Percentiles rank a stretch among this genome's conserved stretches.
These are phyloP conservation scores for Ooceraea biroi DNA, from an alignment of 1,140 invertebrate species.

Conservation along the genomic window DNA sequence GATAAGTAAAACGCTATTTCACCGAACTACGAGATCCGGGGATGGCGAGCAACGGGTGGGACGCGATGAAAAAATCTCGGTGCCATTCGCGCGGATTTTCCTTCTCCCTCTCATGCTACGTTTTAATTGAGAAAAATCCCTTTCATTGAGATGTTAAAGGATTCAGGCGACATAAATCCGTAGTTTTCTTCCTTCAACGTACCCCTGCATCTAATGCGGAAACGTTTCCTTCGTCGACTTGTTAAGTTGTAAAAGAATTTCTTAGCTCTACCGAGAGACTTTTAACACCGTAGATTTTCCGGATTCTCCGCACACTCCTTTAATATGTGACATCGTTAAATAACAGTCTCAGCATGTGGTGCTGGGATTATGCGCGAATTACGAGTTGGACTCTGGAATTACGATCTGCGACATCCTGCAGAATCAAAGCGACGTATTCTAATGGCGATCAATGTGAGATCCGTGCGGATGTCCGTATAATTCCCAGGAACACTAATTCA, in stretches of 20 bases:
- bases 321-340: neutral
- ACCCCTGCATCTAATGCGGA: neutral
- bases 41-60: too few species aligned
- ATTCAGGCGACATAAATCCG: neutral
- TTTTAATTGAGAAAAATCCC: neutral
- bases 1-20: conserved; percentile 45
- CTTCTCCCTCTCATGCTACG: neutral
- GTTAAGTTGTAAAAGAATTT: too few species aligned
- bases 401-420: neutral
- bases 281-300: too few species aligned
- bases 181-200: neutral
- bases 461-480: conserved; percentile 13
- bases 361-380: neutral
- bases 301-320: too few species aligned
- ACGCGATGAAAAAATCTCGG: neutral
- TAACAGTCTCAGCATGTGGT: neutral
- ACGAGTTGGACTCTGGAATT: neutral
- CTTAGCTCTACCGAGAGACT: too few species aligned
- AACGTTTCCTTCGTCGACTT: neutral
- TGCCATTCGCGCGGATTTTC: conserved; percentile 10
- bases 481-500: conserved; percentile 36
- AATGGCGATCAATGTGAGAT: conserved; percentile 28
- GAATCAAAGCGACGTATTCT: conserved; percentile 12
- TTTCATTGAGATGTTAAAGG: neutral
- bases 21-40: conserved; percentile 16